Evolutionary conservation across 2,113 vertebrate genomes (phyloP), one percentile per base, ranked within the genome.

Genomic region (Eurystomus gularis): DNA sequence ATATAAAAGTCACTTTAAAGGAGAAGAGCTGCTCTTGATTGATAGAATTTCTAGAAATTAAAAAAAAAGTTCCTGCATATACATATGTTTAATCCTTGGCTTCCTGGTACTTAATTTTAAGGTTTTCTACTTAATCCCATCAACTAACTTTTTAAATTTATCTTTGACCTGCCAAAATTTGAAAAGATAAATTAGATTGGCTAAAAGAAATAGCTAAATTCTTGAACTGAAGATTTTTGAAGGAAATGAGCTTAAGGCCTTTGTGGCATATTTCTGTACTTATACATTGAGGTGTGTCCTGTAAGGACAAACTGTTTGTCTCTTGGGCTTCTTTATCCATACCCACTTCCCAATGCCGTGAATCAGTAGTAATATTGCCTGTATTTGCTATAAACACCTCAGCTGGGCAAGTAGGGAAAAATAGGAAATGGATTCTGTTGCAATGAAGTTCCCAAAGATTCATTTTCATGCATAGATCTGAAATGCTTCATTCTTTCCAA

Each of bases 391-490:
- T 94, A 82, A 97, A 70, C 70, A 24, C 77, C 39, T 91, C 85
- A 68, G 66, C 84, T 93, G 72, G 72, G 51, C 51, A 82, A 87
- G 52, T 42, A 60, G 46, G 54, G 51, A 54, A 85, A 94, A 90
- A 87, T 88, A 86, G 78, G 42, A 64, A 92, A 40, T 61, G 58
- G 29, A 52, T 86, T 89, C 71, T 65, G 18, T 72, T 96, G 52
- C 51, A 39, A 82, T 91, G 70, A 97, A 97, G 2, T 52, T 96
- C 55, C 82, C 72, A 69, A 62, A 81, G 49, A 95, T 95, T 95
- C 70, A 94, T 97, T 98, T 97, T 95, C 82, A 77, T 98, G 91
- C 64, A 60, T 81, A 96, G 89, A 91, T 94, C 86, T 96, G 90
- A 96, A 96, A 94, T 95, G 57, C 49, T 78, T 80, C 95, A 10